Base-by-base conservation (phyloP, 1,140 invertebrate genomes). In the Brachionus angularis region DNA sequence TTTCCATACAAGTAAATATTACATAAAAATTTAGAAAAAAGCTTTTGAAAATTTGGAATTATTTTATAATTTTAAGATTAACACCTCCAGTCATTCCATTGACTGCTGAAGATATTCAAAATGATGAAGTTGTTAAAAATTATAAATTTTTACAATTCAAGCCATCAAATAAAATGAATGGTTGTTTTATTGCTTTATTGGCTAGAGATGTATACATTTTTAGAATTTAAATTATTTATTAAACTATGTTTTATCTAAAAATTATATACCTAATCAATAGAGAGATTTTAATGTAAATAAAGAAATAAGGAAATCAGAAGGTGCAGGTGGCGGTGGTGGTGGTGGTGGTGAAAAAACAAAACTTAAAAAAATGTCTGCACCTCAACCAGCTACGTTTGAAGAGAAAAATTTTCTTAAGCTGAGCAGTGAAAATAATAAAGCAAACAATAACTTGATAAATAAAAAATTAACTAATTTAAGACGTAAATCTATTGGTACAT, bases 341-440 rank as follows among this genome's bases (percentile, higher is more conserved):
- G n/a, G n/a, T n/a, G n/a, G 39, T 42, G 39, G 10, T 10, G 39
- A 10, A 10, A 42, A 42, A 42, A 67, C 46, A 67, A 50, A 67
- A 33, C 12, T 67, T 21, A 50, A 50, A 33, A 67, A 67, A 50
- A 31, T 10, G 3, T 52, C 49, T 5, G 49, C 5, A 12, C 16
- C 49, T 1, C 42, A 67, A n/a, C 42, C 47, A 50, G 47, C 42
- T 31, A 67, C 62, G 3, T 67, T 67, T 14, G 42, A 67, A 23
- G 62, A 67, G 27, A 67, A 67, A 67, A 67, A 67, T 25, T 67
- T 67, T 50, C 62, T 67, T 25, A 67, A 67, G 10, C 53, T n/a
- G n/a, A n/a, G n/a, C n/a, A n/a, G n/a, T n/a, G n/a, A n/a, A n/a
- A n/a, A n/a, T n/a, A n/a, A n/a, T n/a, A n/a, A n/a, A n/a, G n/a